Base-by-base conservation (phyloP, 1,140 invertebrate species). In the Macrostomum lignano region DNA sequence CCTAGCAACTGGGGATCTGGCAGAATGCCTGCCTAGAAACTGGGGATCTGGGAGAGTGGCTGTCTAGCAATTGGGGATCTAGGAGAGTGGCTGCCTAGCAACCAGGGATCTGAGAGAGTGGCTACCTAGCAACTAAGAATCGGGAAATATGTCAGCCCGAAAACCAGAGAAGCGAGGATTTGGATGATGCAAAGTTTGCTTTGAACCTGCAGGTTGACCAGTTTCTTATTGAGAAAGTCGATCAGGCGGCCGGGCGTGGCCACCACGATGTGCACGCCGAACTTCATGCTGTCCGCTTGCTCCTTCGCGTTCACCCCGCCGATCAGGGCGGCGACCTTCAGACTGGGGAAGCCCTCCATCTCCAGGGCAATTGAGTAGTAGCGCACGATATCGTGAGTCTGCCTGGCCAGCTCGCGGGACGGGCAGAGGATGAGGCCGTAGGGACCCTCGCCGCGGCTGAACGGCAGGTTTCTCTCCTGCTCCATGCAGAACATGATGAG, bases 201-300 rank as follows among this genome's bases (percentile, higher is more conserved):
- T 49, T 88, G 96, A 1, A 93, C 70, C 48, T 82, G 73, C 1
- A 96, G 58, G 41, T 72, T 73, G 5, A 78, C 70, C 65, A 86
- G 84, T 60, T 94, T 96, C 54, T 94, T 94, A 46, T 91, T 75
- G 9, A 98, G 58, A 78, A 96, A 86, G 48, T 94, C 84, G 72
- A 93, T 94, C 2, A 98, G 60, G 25, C 91, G 59, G 7, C 91
- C 91, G 0, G 91, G 86, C 2, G 91, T 98, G 1, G 88, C 88
- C 14, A 96, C 84, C 67, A 94, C 77, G 35, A 98, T 84, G 50
- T 98, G 91, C 0, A 88, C 75, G 25, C 91, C 88, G 41, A 62
- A 67, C 40, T 73, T 72, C 15, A 96, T 77, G 10, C 73, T 62
- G 39, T 86, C 75, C 44, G 86, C 61, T 20, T 84, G 81, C 48